Base-by-base conservation (phyloP, 2,888 invertebrate genomes). In the Reticulitermes lucifugus region DNA sequence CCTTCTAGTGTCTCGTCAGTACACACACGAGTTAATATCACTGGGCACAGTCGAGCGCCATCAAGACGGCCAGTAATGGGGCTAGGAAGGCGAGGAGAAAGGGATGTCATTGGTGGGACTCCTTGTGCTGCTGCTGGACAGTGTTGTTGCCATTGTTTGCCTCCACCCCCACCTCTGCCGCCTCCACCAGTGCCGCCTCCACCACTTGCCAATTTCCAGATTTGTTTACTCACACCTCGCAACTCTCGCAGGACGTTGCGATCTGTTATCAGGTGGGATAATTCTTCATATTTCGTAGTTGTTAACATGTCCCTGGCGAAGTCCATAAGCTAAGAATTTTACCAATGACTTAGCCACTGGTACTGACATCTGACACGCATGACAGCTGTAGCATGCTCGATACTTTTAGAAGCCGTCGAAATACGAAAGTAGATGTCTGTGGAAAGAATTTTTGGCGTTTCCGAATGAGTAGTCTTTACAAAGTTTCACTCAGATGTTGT, bases 251-350 rank as follows among this genome's bases (percentile, higher is more conserved):
- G 91, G 93, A 93, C 93, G 87, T 92, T 94, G 92, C 92, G 93
- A 87, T 94, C 94, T 65, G 94, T 94, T 86, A 93, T 94, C 90
- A 94, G 94, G 94, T 94, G 93, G 91, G 83, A 25, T n/a, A 46
- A 46, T 25, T 18, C 46, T 46, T 46, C 46, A 9, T 22, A 71
- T 21, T 75, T 75, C 41, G 3, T 75, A 9, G 22, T 21, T 75
- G 21, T 10, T 75, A 18, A 1, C 46, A 46, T 12, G 46, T 46
- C 9, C 46, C 46, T 7, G 46, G 9, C 46, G 46, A 46, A 46
- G 46, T 46, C 46, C 46, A 46, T 46, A 46, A 46, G 46, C 46
- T 9, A 1, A 46, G 46, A 46, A 46, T 46, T 46, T 46, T 12
- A 46, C 46, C 9, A 46, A 46, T 12, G 4, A 46, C 9, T 46